Evolutionary conservation across 2,797 vertebrate genomes (phyloP).

Genomic region (Acrossocheilus fasciatus): DNA sequence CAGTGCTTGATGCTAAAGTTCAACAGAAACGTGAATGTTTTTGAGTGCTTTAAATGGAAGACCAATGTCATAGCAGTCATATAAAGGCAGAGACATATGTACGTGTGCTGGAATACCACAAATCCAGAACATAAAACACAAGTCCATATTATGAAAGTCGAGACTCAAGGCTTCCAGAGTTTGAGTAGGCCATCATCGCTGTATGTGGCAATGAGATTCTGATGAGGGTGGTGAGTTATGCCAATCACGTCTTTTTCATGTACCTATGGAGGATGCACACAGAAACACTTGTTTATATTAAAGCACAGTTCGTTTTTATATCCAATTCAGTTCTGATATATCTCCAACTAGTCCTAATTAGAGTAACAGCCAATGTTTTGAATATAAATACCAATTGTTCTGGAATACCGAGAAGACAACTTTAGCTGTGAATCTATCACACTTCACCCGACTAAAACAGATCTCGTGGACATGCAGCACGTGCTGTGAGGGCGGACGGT

Average conservation of each 20-base stretch:
- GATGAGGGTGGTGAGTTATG: slow-evolving; percentile 97
- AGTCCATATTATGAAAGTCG: not conserved
- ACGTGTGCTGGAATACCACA: slow-evolving; percentile 32
- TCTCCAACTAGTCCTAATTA: not conserved
- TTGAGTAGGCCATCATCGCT: slow-evolving; percentile 97
- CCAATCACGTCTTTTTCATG: slow-evolving; percentile 99
- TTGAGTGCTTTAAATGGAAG: slow-evolving; percentile 39
- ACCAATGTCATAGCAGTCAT: slow-evolving; percentile 28
- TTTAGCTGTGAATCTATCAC: not conserved
- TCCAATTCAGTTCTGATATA: not conserved
- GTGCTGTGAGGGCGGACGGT: slow-evolving; percentile 60
- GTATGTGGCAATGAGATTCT: slow-evolving; percentile 96
- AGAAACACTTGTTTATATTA: not conserved
- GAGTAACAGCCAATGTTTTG: not conserved
- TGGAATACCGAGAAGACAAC: not conserved
- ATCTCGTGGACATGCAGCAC: slow-evolving; percentile 6
- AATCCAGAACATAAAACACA: slow-evolving; percentile 7
- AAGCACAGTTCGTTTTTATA: not conserved
- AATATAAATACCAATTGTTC: not conserved
- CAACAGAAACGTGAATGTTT: not conserved
- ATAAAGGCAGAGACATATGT: slow-evolving; percentile 14
- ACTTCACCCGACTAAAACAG: not conserved
- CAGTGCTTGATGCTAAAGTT: not conserved
- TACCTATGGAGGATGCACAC: slow-evolving; percentile 76
- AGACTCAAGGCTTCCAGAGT: slow-evolving; percentile 92